Percentiles rank a stretch among this genome's conserved stretches.
Conservation (phyloP, 2,888 invertebrate genomes). For the Protodeltote pygarga region DNA sequence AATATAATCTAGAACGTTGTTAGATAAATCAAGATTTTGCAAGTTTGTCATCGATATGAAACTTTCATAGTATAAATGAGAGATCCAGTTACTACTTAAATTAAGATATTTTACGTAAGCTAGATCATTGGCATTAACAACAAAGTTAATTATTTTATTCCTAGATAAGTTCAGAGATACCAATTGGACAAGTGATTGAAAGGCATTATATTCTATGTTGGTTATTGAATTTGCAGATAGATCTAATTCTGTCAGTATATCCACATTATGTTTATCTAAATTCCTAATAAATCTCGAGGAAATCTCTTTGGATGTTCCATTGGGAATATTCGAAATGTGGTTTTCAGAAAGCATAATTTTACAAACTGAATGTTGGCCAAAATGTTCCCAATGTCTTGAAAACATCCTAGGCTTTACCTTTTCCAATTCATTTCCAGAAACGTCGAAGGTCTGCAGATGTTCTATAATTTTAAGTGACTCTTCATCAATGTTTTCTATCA, state of each 20-base stretch:
- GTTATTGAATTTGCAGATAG: constrained; percentile 72
- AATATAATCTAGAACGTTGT: constrained; percentile 67
- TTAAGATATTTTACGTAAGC: constrained; percentile 67
- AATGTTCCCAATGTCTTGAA: constrained; percentile 74
- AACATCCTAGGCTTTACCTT: constrained; percentile 66
- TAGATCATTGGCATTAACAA: constrained; percentile 66
- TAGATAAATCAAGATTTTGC: constrained; percentile 76
- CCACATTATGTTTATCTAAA: constrained; percentile 42
- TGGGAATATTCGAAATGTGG: constrained; percentile 63
- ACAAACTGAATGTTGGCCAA: constrained; percentile 63
- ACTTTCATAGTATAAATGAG: constrained; percentile 61
- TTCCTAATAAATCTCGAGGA: constrained; percentile 55
- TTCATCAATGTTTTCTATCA: constrained; percentile 67
- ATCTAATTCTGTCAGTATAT: constrained; percentile 70
- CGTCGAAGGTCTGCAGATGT: constrained; percentile 76
- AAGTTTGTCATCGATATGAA: constrained; percentile 71
- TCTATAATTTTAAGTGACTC: constrained; percentile 70
- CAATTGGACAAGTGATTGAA: constrained; percentile 65
- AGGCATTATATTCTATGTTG: constrained; percentile 71
- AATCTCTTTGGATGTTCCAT: constrained; percentile 60
- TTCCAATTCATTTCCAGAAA: constrained; percentile 71
- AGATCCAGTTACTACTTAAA: constrained; percentile 69
- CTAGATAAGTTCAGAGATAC: constrained; percentile 69
- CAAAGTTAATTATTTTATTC: constrained; percentile 67
- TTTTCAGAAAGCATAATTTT: constrained; percentile 75